These are phyloP conservation scores for Philopotamus ludificatus DNA, from an alignment of 1,140 invertebrate genomes.

Conservation along the genomic window DNA sequence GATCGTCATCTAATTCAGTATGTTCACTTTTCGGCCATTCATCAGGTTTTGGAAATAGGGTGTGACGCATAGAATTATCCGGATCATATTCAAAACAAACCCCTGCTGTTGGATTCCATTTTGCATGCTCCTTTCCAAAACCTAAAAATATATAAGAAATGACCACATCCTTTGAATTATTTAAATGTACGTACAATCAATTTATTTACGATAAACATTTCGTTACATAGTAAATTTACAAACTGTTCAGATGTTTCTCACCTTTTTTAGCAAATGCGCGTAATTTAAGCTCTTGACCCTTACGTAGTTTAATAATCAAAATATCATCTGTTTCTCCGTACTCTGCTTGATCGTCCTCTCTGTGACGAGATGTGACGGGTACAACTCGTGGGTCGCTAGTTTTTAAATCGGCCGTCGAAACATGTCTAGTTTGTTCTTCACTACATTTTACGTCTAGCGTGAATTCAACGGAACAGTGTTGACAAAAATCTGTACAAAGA, in stretches of 20 bases:
- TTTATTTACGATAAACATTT: background rate
- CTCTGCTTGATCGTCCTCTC: constrained; percentile 87
- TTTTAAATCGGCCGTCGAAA: constrained; percentile 96
- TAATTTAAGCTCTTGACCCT: constrained; percentile 96
- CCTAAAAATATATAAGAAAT: constrained; percentile 52
- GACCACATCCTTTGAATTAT: background rate
- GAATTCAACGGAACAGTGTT: constrained; percentile 97
- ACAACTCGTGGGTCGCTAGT: constrained; percentile 87
- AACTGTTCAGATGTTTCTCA: too few relatives aligned
- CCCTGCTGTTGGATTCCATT: constrained; percentile 99
- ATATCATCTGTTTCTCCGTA: constrained; percentile 96
- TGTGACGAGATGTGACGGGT: constrained; percentile 87
- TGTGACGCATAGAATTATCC: constrained; percentile 96
- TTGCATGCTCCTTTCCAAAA: constrained; percentile 99
- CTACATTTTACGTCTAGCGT: constrained; percentile 93
- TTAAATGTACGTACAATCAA: background rate
- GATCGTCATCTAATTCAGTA: constrained; percentile 88
- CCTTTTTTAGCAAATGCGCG: constrained; percentile 91
- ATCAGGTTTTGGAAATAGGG: constrained; percentile 94
- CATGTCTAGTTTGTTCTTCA: constrained; percentile 89
- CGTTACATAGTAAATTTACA: too few relatives aligned
- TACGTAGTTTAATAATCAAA: constrained; percentile 94
- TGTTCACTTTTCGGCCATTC: constrained; percentile 99
- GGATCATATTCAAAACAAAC: constrained; percentile 99
- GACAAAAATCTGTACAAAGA: constrained; percentile 94